phyloP scores from a whole-genome alignment of 2,113 vertebrate genomes.

The Merops nubicus region DNA sequence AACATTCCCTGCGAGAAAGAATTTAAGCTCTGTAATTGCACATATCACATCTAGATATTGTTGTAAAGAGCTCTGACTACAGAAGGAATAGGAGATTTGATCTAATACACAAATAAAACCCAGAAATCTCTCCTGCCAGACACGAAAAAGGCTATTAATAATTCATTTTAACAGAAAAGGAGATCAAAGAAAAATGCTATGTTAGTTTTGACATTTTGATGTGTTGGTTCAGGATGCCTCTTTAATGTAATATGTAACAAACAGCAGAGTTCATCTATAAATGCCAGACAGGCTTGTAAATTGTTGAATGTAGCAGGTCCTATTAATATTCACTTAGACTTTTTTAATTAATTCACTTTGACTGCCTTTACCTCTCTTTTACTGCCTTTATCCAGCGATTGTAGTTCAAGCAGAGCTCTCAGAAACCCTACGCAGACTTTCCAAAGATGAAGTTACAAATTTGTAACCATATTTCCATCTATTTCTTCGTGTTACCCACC shows the following conservation, averaged over 20 bases:
- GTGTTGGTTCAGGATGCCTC: constrained; percentile 23
- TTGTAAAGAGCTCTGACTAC: constrained; percentile 3
- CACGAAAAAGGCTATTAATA: constrained; percentile 43
- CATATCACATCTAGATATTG: neutral
- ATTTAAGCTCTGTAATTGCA: neutral
- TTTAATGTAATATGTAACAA: constrained; percentile 59
- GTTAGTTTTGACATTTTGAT: constrained; percentile 52
- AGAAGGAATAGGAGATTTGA: constrained; percentile 17
- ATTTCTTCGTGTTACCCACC: neutral
- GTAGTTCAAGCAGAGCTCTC: constrained; percentile 2
- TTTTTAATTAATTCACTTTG: constrained; percentile 35
- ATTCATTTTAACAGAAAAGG: constrained; percentile 59
- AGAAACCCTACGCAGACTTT: neutral
- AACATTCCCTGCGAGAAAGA: neutral
- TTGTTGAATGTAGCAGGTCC: neutral
- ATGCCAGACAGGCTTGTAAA: constrained; percentile 16
- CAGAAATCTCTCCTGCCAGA: constrained; percentile 32
- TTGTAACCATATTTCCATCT: neutral
- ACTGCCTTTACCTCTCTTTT: constrained; percentile 14
- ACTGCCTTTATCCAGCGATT: neutral
- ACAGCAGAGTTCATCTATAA: constrained; percentile 48
- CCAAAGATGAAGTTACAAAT: constrained; percentile 1
- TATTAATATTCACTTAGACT: constrained; percentile 42
- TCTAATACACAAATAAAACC: constrained; percentile 34
- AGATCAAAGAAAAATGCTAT: constrained; percentile 33